Evolutionary conservation across 1,140 invertebrate species (phyloP), one percentile per base, ranked within the genome.

Genomic region (Acyrthosiphon pisum): DNA sequence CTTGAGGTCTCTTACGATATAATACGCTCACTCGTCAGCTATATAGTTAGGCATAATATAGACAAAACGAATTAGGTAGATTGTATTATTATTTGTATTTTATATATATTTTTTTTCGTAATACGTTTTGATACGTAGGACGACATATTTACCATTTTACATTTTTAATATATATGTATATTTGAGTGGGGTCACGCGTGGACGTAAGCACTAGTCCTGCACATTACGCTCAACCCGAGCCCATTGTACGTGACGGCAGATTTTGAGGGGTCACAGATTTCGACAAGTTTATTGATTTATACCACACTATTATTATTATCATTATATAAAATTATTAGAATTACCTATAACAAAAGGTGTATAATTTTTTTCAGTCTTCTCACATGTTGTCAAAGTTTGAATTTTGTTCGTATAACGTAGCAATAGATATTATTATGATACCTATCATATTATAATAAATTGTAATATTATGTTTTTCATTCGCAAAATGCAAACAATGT

Each of bases 81-180:
- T 46, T 46, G 9, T 46, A 46, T 46, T 46, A 46, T 46, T 46
- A 46, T 46, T 48, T 48, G 60, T 68, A 68, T 68, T n/a, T 68
- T 68, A 11, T n/a, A 18, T 30, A 68, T 60, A 30, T 18, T 18
- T n/a, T 76, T 68, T 68, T 68, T n/a, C 30, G 14, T 76, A n/a
- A n/a, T 76, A 76, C n/a, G 11, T 76, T 76, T n/a, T 76, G 60
- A 76, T 53, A 22, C 23, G 50, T 35, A 76, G 6, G 2, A n/a
- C 3, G 4, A 76, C 20, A 76, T 76, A 18, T n/a, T 76, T 18
- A n/a, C 30, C 30, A 1, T 76, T 76, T 76, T 76, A 76, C n/a
- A 76, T 76, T 76, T 76, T 76, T 76, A 76, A 76, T 76, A 76
- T 76, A 76, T 76, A 76, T 76, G 30, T 76, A 76, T n/a, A 76